Base-by-base conservation (phyloP, 1,140 invertebrate species). In the Phymastichus coffea region DNA sequence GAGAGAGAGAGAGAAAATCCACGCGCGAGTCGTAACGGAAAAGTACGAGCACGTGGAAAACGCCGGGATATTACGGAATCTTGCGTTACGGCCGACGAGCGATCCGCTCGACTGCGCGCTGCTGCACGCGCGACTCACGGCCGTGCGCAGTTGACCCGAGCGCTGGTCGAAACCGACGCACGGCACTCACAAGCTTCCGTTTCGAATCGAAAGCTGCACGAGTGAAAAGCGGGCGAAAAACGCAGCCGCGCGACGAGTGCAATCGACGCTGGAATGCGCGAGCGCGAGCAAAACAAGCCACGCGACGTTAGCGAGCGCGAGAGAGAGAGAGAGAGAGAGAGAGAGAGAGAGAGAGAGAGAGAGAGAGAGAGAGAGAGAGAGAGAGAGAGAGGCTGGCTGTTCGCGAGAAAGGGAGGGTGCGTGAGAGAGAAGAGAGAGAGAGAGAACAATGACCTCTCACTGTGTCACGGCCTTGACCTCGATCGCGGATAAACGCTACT, bases 391-490 rank as follows among this genome's bases (percentile, higher is more conserved):
- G 17, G 40, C 44, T 15, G 26, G n/a, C 51, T 41, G 10, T 25
- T 15, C 20, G 15, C 15, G 26, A 14, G 7, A 4, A 1, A n/a
- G 46, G 35, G 44, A 30, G 57, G 44, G 65, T n/a, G n/a, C n/a
- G n/a, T n/a, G n/a, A n/a, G n/a, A n/a, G n/a, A n/a, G n/a, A n/a
- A n/a, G n/a, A n/a, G n/a, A n/a, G n/a, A n/a, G n/a, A n/a, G n/a
- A n/a, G n/a, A n/a, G n/a, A 65, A 46, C 66, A 70, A 74, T 61
- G 68, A 74, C 70, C 73, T 70, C 70, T 40, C 66, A 76, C 70
- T 76, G 64, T 73, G 72, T 76, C 72, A 61, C 68, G 70, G 73
- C 74, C 73, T 76, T 76, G 73, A 75, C 74, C 70, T 72, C 69
- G 62, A 74, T 65, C 67, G 65, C 6, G 37, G 37, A 15, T 64